Evolutionary conservation across 2,888 invertebrate species (phyloP), one percentile per base, ranked within the genome.

Genomic region (Gandaritis pyraliata): DNA sequence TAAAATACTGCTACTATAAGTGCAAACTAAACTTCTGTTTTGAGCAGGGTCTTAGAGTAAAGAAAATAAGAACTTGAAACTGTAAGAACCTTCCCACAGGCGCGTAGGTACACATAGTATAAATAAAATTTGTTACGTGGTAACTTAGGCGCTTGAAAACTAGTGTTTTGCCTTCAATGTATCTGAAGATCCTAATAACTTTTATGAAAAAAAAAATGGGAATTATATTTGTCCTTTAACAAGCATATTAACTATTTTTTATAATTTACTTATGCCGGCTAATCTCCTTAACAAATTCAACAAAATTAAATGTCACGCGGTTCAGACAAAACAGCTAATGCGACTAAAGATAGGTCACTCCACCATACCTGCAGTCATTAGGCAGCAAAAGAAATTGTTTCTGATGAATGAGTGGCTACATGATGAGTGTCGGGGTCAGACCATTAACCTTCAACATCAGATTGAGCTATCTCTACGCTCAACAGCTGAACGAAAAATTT

Each of bases 371-470:
- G 29, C 18, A 48, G 45, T 67, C 63, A 69, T 71, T 66, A 69
- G 61, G 64, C 68, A 58, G 61, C 39, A 39, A 62, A 61, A 64
- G 61, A 63, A 68, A 69, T 63, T 54, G 57, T 68, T 65, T 69
- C 64, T 68, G 69, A 73, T 70, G 68, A 69, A 72, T 69, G 68
- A 64, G 60, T 61, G 49, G 57, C 49, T 47, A 59, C 64, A 63
- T 62, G 61, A 64, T 68, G 68, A 72, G 66, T 64, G 69, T 69
- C 53, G 66, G 58, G 80, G 76, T 79, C 78, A 74, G 70, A 54
- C 71, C 71, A 76, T 81, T 81, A 78, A 78, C 77, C 79, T 71
- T 63, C 39, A 51, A 68, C 54, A 55, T 69, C 66, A 68, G 66
- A 72, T 69, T 59, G 48, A 62, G 65, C 45, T 63, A 60, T 66